Conservation (phyloP, 2,797 vertebrate species). For the Chaetodon trifasciatus region DNA sequence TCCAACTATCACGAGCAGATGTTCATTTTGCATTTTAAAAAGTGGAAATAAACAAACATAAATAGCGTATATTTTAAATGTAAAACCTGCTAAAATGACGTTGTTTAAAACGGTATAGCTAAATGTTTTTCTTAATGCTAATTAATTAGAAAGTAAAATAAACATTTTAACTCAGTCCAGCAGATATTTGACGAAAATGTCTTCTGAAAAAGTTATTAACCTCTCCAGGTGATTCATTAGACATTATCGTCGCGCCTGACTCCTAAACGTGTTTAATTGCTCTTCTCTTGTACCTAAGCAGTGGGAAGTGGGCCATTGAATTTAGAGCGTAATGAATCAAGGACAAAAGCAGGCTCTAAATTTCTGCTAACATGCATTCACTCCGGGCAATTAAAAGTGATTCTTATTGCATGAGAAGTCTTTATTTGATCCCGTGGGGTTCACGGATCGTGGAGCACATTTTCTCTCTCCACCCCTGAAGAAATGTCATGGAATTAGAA, state of each 20-base stretch:
- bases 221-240: conserved; percentile 70
- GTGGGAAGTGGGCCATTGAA: conserved; percentile 74
- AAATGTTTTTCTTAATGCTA: not conserved
- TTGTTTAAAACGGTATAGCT: fast-evolving
- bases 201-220: conserved; percentile 40
- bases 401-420: conserved; percentile 64
- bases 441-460: conserved; percentile 37
- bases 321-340: conserved; percentile 74
- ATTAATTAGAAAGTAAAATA: not conserved
- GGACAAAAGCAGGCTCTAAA: conserved; percentile 73
- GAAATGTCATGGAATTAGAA: conserved; percentile 44
- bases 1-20: not conserved
- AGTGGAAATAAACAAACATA: not conserved
- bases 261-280: conserved; percentile 79
- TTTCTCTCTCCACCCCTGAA: conserved; percentile 12
- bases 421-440: conserved; percentile 66
- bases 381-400: conserved; percentile 64
- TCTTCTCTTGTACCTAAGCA: conserved; percentile 63
- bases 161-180: not conserved
- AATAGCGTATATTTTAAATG: not conserved
- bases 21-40: conserved; percentile 17
- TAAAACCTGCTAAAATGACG: fast-evolving
- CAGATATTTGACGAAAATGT: conserved; percentile 28
- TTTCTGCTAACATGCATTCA: conserved; percentile 67
- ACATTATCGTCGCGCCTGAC: conserved; percentile 55